Percentiles rank a stretch among this genome's conserved stretches.
Evolutionary conservation across 2,888 invertebrate species (phyloP).

Genomic region (Augiades crinisus): DNA sequence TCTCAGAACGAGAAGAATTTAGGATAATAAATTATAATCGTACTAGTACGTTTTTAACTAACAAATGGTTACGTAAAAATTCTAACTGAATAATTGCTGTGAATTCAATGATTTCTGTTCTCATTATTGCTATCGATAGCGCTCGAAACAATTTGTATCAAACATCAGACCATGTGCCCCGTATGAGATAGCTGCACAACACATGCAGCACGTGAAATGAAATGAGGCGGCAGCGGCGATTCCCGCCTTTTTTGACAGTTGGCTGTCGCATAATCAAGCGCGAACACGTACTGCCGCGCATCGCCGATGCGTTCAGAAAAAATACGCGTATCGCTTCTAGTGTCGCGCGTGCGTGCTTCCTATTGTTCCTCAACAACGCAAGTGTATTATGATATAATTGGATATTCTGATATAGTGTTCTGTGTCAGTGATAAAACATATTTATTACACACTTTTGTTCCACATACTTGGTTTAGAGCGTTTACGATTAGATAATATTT

Average conservation of each 20-base stretch:
- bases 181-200: slow-evolving; percentile 22
- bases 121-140: background rate
- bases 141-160: background rate
- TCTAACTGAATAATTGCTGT: no score
- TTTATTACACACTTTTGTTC: slow-evolving; percentile 27
- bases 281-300: slow-evolving; percentile 29
- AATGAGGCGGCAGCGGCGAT: slow-evolving; percentile 26
- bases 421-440: slow-evolving; percentile 34
- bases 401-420: slow-evolving; percentile 13
- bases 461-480: slow-evolving; percentile 13
- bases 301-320: slow-evolving; percentile 34
- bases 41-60: no score
- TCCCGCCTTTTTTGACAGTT: slow-evolving; percentile 60
- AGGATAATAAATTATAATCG: no score
- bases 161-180: background rate
- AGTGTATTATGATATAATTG: slow-evolving; percentile 5
- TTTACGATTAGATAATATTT: slow-evolving; percentile 35
- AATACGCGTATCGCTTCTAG: slow-evolving; percentile 31
- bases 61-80: no score
- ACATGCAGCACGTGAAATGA: slow-evolving; percentile 15
- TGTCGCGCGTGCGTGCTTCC: slow-evolving; percentile 20
- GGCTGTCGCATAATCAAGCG: slow-evolving; percentile 36
- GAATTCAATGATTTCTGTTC: no score
- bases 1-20: no score
- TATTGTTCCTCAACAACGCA: slow-evolving; percentile 8